Evolutionary conservation across 2,797 vertebrate species (phyloP), one percentile per base, ranked within the genome.

Genomic region (Poeciliopsis presidionis): DNA sequence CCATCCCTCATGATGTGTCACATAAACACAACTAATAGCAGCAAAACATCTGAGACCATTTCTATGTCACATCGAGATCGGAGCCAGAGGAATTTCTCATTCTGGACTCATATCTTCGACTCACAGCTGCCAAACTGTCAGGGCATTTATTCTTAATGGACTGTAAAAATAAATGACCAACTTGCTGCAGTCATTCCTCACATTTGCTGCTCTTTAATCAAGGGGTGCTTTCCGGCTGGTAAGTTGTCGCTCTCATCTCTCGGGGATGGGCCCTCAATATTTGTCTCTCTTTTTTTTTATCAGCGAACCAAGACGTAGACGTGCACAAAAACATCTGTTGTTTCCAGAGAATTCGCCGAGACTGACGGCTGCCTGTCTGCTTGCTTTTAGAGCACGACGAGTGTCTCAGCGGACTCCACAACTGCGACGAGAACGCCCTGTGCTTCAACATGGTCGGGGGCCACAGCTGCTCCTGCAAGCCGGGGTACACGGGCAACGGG

Each of bases 401-500:
- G 89, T 99, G 98, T 71, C 72, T 95, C 90, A 98, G 96, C 36
- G 97, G 97, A 81, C 96, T 97, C 76, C 97, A 99, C 93, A 97
- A 93, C 93, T 99, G 98, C 47, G 97, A 99, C 47, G 96, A 98
- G 87, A 98, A 99, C 0, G 98, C 98, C 0, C 88, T 99, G 72
- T 99, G 98, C 90, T 99, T 99, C 93, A 99, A 99, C 93, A 99
- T 97, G 0, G 97, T 99, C 0, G 98, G 97, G 47, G 98, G 98
- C 57, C 97, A 99, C 95, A 98, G 97, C 93, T 99, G 98, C 81
- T 96, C 98, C 76, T 99, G 98, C 91, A 98, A 98, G 88, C 98
- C 97, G 0, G 98, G 98, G 49, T 99, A 97, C 86, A 96, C 96
- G 0, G 98, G 98, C 33, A 99, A 99, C 2, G 98, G 98, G 14